A percentile compares a stretch with the other conserved stretches of the same genome.
These are phyloP conservation scores for Drosophila nebulosa DNA, from an alignment of 1,140 invertebrate genomes.

Conservation along the genomic window DNA sequence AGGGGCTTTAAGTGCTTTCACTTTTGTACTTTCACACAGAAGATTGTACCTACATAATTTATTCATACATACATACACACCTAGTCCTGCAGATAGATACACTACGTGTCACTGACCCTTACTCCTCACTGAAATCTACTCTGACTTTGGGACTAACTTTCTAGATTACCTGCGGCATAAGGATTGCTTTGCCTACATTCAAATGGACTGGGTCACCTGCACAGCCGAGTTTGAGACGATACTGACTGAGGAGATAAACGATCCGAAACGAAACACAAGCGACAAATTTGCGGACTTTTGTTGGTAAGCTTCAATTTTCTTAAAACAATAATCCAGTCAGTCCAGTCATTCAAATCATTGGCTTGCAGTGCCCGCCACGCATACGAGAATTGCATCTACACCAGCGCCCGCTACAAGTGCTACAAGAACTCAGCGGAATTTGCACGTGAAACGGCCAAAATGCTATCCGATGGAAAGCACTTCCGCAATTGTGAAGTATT, in stretches of 20 bases:
- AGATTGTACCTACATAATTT: neutral
- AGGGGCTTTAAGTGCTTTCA: constrained; percentile 8
- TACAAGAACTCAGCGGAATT: constrained; percentile 75
- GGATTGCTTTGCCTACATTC: constrained; percentile 73
- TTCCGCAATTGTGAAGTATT: constrained; percentile 71
- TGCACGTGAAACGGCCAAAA: constrained; percentile 75
- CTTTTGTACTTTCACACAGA: neutral
- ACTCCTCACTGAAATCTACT: too few species aligned
- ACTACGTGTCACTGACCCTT: neutral
- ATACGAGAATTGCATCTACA: constrained; percentile 79
- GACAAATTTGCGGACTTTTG: constrained; percentile 78
- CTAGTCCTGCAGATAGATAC: neutral
- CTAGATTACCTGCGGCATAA: constrained; percentile 76
- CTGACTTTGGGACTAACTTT: constrained; percentile 11
- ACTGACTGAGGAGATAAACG: constrained; percentile 65
- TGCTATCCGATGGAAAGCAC: constrained; percentile 76
- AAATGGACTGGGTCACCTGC: constrained; percentile 72
- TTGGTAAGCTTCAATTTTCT: constrained; percentile 47
- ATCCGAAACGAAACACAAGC: constrained; percentile 56
- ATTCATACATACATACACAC: constrained; percentile 3
- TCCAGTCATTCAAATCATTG: constrained; percentile 9
- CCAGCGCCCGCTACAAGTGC: constrained; percentile 76
- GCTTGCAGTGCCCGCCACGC: constrained; percentile 66
- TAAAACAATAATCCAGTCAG: neutral
- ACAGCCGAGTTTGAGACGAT: constrained; percentile 68